Percentiles rank a stretch among this genome's conserved stretches.
Conservation (phyloP, 1,140 invertebrate genomes). For the Penaeus vannamei region DNA sequence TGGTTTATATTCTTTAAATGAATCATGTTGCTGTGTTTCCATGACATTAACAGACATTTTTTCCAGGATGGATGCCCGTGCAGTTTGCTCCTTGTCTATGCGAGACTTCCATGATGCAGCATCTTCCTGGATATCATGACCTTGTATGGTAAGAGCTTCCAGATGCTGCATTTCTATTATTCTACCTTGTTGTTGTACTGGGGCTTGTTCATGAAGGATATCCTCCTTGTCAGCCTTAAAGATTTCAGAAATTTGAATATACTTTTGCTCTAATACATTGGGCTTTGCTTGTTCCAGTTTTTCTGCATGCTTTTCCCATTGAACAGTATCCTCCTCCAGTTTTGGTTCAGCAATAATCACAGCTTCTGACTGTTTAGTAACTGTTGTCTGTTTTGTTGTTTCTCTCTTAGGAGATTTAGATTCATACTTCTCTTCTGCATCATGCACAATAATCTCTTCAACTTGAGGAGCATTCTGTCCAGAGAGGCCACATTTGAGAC, state of each 20-base stretch:
- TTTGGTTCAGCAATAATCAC: constrained; percentile 57
- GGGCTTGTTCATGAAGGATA: constrained; percentile 35
- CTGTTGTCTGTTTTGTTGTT: constrained; percentile 50
- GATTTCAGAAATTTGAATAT: constrained; percentile 53
- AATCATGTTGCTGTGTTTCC: constrained; percentile 54
- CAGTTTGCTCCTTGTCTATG: constrained; percentile 53
- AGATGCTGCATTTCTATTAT: constrained; percentile 43
- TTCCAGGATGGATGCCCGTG: constrained; percentile 49
- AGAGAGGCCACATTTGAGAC: constrained; percentile 38
- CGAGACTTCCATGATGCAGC: constrained; percentile 54
- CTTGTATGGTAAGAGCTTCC: constrained; percentile 48
- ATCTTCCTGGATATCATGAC: constrained; percentile 56
- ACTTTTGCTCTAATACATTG: constrained; percentile 45
- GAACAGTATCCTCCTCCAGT: constrained; percentile 47
- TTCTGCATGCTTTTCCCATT: constrained; percentile 53
- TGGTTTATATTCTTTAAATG: constrained; percentile 53
- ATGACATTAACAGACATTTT: constrained; percentile 44
- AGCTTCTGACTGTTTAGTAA: constrained; percentile 53
- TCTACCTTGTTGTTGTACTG: constrained; percentile 51
- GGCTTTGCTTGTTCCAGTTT: constrained; percentile 53
- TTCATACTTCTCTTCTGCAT: constrained; percentile 56
- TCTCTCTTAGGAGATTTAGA: constrained; percentile 36
- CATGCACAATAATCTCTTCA: constrained; percentile 61
- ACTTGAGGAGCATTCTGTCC: constrained; percentile 58
- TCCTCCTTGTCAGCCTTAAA: constrained; percentile 56